A percentile compares a stretch with the other conserved stretches of the same genome.
phyloP scores from a whole-genome alignment of 2,113 vertebrate genomes.

The Rhinopomastus cyanomelas region DNA sequence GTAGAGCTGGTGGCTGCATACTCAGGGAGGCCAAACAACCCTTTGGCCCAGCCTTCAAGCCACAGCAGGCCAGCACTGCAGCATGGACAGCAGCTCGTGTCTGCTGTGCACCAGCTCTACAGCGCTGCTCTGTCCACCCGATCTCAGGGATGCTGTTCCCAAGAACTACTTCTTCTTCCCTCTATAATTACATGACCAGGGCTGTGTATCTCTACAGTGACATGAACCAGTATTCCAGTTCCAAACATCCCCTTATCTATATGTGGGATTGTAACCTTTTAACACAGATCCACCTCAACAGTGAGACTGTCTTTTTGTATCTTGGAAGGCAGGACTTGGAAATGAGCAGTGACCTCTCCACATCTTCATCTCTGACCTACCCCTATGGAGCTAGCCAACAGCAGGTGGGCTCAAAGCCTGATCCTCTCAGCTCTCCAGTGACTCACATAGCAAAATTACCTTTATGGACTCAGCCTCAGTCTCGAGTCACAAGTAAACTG shows the following conservation, averaged over 20 bases:
- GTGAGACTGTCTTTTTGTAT: neutral
- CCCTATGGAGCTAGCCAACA: neutral
- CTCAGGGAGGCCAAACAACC: neutral
- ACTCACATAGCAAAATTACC: neutral
- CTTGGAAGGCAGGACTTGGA: neutral
- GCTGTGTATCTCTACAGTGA: neutral
- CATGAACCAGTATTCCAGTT: neutral
- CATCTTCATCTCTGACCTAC: neutral
- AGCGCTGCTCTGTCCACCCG: neutral
- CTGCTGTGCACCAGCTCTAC: rapidly evolving
- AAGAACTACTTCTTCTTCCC: neutral
- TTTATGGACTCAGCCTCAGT: neutral
- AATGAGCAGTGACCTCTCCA: neutral
- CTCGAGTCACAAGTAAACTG: neutral
- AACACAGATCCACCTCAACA: neutral
- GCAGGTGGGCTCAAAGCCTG: neutral
- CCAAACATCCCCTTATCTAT: neutral
- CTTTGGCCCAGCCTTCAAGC: neutral
- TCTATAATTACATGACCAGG: no score
- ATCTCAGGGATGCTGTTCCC: neutral
- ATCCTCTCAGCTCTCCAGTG: neutral
- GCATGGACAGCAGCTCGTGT: neutral
- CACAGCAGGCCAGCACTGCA: neutral
- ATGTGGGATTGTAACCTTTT: neutral
- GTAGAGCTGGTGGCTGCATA: rapidly evolving